A percentile compares a stretch with the other conserved stretches of the same genome.
These are phyloP conservation scores for Campoplex nolae DNA, from an alignment of 2,888 invertebrate species.

Conservation along the genomic window DNA sequence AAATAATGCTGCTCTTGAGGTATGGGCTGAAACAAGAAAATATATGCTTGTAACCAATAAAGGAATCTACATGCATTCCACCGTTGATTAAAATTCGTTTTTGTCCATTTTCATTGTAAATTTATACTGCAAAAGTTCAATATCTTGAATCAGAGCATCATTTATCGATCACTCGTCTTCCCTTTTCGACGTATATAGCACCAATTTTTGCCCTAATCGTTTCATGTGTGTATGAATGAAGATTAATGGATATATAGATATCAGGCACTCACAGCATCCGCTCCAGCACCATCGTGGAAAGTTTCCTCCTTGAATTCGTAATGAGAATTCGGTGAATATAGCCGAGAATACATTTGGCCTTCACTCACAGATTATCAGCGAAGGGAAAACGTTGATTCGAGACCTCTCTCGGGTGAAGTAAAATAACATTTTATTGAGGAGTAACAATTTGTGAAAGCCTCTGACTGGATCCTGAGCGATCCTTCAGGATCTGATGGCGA, in stretches of 20 bases:
- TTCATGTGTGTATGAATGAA: constrained; percentile 9
- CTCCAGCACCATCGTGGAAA: constrained; percentile 16
- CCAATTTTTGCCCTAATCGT: constrained; percentile 16
- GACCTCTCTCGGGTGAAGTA: background rate
- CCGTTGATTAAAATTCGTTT: background rate
- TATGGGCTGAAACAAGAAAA: constrained; percentile 19
- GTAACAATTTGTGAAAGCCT: background rate
- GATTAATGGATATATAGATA: background rate
- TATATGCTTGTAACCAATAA: background rate
- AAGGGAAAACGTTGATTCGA: constrained; percentile 56
- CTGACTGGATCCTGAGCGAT: background rate
- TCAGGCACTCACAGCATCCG: constrained; percentile 41
- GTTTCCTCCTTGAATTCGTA: constrained; percentile 57
- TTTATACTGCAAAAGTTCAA: constrained; percentile 62
- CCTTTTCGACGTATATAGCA: background rate
- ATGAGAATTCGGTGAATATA: constrained; percentile 59
- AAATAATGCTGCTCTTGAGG: constrained; percentile 54
- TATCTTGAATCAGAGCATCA: constrained; percentile 46
- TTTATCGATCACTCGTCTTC: constrained; percentile 61
- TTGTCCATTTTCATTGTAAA: constrained; percentile 45
- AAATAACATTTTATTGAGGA: background rate
- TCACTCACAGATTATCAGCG: constrained; percentile 53
- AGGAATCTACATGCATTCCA: constrained; percentile 9
- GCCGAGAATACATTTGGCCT: constrained; percentile 48
- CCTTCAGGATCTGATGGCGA: background rate